phyloP scores from a whole-genome alignment of 2,888 invertebrate genomes.

The Asteroscopus sphinx region DNA sequence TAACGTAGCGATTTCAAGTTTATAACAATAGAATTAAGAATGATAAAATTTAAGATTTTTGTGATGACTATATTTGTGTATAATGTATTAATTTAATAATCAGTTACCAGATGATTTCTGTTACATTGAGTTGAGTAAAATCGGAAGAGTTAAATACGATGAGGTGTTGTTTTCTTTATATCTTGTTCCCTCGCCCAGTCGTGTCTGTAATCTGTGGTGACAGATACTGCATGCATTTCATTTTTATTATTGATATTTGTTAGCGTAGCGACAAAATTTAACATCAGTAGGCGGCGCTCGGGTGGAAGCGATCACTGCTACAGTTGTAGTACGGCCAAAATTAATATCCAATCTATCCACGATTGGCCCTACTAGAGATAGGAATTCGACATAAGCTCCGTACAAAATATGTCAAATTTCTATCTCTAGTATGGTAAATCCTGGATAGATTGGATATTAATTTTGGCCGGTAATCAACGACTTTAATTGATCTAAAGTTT shows the following conservation, averaged over 20 bases:
- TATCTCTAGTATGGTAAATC: too few species aligned
- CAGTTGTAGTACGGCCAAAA: too few species aligned
- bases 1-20: slow-evolving; percentile 83
- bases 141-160: slow-evolving; percentile 81
- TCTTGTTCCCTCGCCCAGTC: slow-evolving; percentile 76
- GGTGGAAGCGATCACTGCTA: slow-evolving; percentile 44
- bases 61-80: slow-evolving; percentile 84
- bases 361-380: too few species aligned
- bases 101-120: slow-evolving; percentile 87
- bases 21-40: slow-evolving; percentile 79
- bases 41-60: slow-evolving; percentile 77
- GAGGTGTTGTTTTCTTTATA: slow-evolving; percentile 85
- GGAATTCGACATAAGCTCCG: too few species aligned
- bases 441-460: too few species aligned
- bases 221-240: slow-evolving; percentile 64
- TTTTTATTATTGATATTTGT: slow-evolving; percentile 67
- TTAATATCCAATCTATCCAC: too few species aligned
- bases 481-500: slow-evolving; percentile 44
- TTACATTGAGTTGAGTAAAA: slow-evolving; percentile 88
- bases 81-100: slow-evolving; percentile 85
- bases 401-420: too few species aligned
- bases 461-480: slow-evolving; percentile 24
- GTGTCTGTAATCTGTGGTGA: slow-evolving; percentile 61
- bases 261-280: slow-evolving; percentile 81
- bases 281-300: slow-evolving; percentile 65